Evolutionary conservation across 2,888 invertebrate genomes (phyloP), one percentile per base, ranked within the genome.

Genomic region (Drosophila tanythrix): DNA sequence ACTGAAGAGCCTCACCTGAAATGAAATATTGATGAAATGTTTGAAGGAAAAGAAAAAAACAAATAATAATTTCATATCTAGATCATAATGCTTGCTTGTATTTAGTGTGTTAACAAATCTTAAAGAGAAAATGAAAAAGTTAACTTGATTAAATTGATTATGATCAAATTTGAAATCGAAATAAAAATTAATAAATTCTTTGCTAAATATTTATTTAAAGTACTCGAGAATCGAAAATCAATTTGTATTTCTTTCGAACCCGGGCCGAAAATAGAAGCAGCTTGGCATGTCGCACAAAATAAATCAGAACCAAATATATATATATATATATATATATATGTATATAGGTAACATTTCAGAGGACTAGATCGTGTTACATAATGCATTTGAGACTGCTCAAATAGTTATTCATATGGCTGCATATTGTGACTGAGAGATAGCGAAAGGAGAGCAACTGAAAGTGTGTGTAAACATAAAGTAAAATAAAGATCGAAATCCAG

Each of bases 151-250:
- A 21, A 48, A 52, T 51, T 53, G 60, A 60, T 38, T 60, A 35
- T 27, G 29, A 15, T 48, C 31, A 15, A 53, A 55, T 2, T 31
- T 38, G 52, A 60, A 74, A 59, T 62, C 40, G n/a, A 67, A 76
- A 68, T 68, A 68, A 67, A 81, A 77, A 70, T 70, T 65, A 72
- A 84, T 85, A 85, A 84, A 83, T 85, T 88, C 83, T 66, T 69
- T 53, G 68, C 81, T 84, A 82, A 68, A 55, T 79, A 64, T 77
- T 79, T 70, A 52, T 73, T 68, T 72, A 61, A 70, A 76, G 70
- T 78, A 83, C 57, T 66, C 70, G 61, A 77, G 68, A 79, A 71
- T 79, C 65, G 35, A 73, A 74, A 76, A 74, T 64, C n/a, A 53
- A 53, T 67, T 82, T 83, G 43, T 62, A 69, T 70, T 67, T 50